Conservation (phyloP, 2,888 invertebrate genomes). For the Neoascia interrupta region DNA sequence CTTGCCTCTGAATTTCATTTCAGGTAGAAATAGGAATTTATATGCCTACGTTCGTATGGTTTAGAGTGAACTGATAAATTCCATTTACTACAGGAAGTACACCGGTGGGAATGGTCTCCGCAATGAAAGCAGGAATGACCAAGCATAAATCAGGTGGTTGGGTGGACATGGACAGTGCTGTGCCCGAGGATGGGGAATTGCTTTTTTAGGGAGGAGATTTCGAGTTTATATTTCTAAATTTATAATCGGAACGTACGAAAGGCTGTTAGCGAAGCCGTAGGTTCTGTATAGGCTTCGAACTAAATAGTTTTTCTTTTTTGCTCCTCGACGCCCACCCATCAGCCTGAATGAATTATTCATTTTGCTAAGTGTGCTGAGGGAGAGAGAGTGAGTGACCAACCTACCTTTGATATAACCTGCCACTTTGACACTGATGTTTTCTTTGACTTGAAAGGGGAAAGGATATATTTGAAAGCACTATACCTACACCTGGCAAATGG, state of each 20-base stretch:
- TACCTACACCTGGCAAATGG: not conserved
- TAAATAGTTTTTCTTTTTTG: not conserved
- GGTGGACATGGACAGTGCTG: conserved; percentile 27
- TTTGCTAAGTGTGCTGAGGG: not conserved
- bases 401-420: conserved; percentile 6
- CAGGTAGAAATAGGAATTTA: conserved; percentile 63
- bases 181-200: conserved; percentile 20
- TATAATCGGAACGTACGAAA: conserved; percentile 36
- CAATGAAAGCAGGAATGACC: conserved; percentile 45
- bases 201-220: conserved; percentile 17
- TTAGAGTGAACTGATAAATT: conserved; percentile 67
- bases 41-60: conserved; percentile 37
- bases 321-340: not conserved
- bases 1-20: conserved; percentile 46
- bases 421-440: conserved; percentile 28
- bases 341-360: conserved; percentile 27
- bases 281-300: conserved; percentile 7
- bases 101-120: conserved; percentile 47
- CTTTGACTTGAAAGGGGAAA: not conserved
- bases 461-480: conserved; percentile 32
- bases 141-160: conserved; percentile 41
- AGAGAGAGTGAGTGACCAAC: no score
- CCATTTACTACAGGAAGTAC: conserved; percentile 64
- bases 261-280: no score
- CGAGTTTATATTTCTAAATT: conserved; percentile 32